Conservation (phyloP, 2,888 invertebrate genomes). For the Drosophila algonquin region DNA sequence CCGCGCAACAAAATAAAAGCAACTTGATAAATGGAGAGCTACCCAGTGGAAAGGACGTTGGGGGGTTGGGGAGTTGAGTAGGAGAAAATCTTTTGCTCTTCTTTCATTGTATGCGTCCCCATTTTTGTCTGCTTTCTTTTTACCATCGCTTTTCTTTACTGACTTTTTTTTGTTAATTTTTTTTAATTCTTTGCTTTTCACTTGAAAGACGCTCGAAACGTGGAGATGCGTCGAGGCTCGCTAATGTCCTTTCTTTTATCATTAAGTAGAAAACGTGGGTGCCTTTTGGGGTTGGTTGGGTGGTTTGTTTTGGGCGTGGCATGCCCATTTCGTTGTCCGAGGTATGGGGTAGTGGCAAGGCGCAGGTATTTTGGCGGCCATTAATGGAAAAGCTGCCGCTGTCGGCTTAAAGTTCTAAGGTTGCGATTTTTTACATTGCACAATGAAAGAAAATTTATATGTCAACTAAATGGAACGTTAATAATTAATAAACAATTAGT, state of each 20-base stretch:
- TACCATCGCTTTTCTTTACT: constrained; percentile 43
- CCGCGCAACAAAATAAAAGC: constrained; percentile 78
- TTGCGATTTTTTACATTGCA: constrained; percentile 30
- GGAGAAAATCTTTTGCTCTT: constrained; percentile 67
- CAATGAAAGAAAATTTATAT: constrained; percentile 1
- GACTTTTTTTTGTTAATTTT: constrained; percentile 68
- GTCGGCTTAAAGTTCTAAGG: constrained; percentile 75
- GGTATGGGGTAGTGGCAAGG: constrained; percentile 35
- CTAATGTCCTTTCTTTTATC: constrained; percentile 80
- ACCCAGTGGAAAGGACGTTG: constrained; percentile 16
- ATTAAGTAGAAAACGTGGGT: constrained; percentile 77
- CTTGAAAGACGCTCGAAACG: constrained; percentile 76
- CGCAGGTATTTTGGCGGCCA: constrained; percentile 72
- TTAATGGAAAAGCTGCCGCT: constrained; percentile 56
- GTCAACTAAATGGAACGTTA: constrained; percentile 29
- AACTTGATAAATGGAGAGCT: constrained; percentile 74
- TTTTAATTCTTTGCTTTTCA: constrained; percentile 80
- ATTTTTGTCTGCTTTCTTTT: constrained; percentile 37
- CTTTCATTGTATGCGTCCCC: constrained; percentile 42
- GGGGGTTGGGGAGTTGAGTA: neutral
- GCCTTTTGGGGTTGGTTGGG: constrained; percentile 57
- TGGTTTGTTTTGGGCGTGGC: constrained; percentile 62
- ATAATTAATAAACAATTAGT: constrained; percentile 38
- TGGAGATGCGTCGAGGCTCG: constrained; percentile 74
- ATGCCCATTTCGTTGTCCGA: constrained; percentile 25